Evolutionary conservation across 2,888 invertebrate genomes (phyloP).

Genomic region (Napeogenes sylphis): DNA sequence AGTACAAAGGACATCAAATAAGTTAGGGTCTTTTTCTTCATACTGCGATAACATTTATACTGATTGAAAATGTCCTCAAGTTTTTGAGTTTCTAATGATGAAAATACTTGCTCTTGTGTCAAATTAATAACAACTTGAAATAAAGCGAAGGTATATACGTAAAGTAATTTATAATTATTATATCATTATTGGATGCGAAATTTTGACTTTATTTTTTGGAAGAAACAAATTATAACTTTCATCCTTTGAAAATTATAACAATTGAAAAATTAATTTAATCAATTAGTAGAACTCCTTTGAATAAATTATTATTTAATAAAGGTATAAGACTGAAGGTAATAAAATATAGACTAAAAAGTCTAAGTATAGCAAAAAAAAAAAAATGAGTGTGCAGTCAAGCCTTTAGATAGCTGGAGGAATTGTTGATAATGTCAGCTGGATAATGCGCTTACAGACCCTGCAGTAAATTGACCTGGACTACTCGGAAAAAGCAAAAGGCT

Average conservation of each 20-base stretch:
- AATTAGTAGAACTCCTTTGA: too few species aligned
- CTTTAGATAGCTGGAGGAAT: too few species aligned
- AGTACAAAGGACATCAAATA: conserved; percentile 68
- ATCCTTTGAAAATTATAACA: too few species aligned
- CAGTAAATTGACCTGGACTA: conserved; percentile 24
- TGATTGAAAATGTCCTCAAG: conserved; percentile 27
- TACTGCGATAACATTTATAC: conserved; percentile 28
- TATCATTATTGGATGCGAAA: too few species aligned
- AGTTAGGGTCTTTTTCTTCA: conserved; percentile 30
- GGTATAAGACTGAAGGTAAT: too few species aligned
- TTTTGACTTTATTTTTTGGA: too few species aligned
- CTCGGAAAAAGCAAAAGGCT: conserved; percentile 16
- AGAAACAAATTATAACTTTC: too few species aligned
- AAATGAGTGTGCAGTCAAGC: too few species aligned
- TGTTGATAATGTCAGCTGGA: too few species aligned
- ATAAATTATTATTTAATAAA: too few species aligned
- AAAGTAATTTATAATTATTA: not conserved
- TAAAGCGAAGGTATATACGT: not conserved
- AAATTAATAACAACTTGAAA: not conserved
- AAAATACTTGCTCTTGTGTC: not conserved
- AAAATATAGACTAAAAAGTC: not conserved
- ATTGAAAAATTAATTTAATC: too few species aligned
- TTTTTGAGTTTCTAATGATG: conserved; percentile 22
- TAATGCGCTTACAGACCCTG: conserved; percentile 7
- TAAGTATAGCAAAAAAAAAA: too few species aligned